A percentile compares a stretch with the other conserved stretches of the same genome.
Conservation (phyloP, 2,888 invertebrate species). For the Branchipolynoe longqiensis region DNA sequence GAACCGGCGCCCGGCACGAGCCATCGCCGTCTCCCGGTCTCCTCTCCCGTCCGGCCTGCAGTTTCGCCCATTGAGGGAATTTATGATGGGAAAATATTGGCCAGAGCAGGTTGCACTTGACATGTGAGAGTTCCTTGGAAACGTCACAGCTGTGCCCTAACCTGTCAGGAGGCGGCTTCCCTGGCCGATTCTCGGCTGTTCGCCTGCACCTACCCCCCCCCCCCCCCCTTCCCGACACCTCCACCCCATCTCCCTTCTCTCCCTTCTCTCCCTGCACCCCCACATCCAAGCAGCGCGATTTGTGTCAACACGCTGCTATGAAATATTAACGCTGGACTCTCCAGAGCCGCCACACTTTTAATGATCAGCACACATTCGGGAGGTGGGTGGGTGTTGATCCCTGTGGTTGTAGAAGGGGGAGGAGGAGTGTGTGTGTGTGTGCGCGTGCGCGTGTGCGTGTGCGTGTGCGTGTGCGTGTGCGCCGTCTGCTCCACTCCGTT, state of each 20-base stretch:
- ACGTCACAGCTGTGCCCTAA: constrained; percentile 52
- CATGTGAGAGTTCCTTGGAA: constrained; percentile 50
- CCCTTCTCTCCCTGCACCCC: neutral
- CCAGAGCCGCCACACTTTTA: constrained; percentile 15
- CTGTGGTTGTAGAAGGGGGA: neutral
- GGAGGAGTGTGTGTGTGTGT: too few relatives aligned
- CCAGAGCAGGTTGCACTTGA: constrained; percentile 40
- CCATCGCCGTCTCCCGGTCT: neutral
- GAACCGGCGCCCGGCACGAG: constrained; percentile 23
- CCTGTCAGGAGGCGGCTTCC: constrained; percentile 23
- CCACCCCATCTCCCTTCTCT: neutral
- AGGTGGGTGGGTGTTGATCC: neutral
- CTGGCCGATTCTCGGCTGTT: neutral
- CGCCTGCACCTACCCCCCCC: neutral
- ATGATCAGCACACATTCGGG: constrained; percentile 3
- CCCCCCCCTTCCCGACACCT: neutral
- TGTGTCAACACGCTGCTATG: constrained; percentile 29
- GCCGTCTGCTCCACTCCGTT: too few relatives aligned
- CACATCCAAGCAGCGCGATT: neutral
- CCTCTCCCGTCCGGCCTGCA: neutral
- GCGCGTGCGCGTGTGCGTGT: too few relatives aligned
- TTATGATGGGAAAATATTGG: constrained; percentile 57
- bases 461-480: too few relatives aligned
- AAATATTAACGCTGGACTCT: constrained; percentile 19
- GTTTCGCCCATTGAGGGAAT: constrained; percentile 1